Base-by-base conservation (phyloP, 2,113 vertebrate species). In the Lepisosteus oculatus region DNA sequence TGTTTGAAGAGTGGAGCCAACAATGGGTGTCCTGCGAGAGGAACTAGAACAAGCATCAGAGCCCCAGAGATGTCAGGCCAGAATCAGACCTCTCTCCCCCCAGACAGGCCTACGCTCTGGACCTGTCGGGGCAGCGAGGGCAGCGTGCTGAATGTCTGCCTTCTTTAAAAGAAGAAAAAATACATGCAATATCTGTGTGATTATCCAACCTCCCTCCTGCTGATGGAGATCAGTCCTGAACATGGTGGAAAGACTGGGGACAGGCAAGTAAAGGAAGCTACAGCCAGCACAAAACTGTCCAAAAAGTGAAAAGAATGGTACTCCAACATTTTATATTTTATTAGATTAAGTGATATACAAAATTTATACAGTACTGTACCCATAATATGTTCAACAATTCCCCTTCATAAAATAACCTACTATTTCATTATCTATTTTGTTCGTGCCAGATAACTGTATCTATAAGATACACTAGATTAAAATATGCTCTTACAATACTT, bases 281-380 rank as follows among this genome's bases (percentile, higher is more conserved):
- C 15, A 17, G 44, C 2, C 59, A 69, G 76, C 9, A 11, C 14
- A 55, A 56, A 6, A 63, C 29, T 54, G n/a, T 51, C 2, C 65
- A 62, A 63, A 12, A 29, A 29, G 17, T 29, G 17, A 29, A 29
- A 1, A 56, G 43, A 2, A 13, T 8, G 15, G 8, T 63, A 42
- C 13, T 5, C 4, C 29, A 90, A 87, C 86, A n/a, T 85, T 81
- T 74, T n/a, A 80, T 70, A 81, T 92, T 95, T 96, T 96, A 96
- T 96, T 97, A 91, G 93, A 96, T 98, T 95, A 94, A 94, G 95
- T 93, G 93, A 94, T 94, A 93, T 94, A 94, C 92, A 98, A 98
- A 98, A 97, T 86, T 90, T 95, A 94, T 95, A 95, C 89, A 94
- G 91, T 93, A 91, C 94, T 89, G 85, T 94, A 93, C 92, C 85